A percentile compares a stretch with the other conserved stretches of the same genome.
Evolutionary conservation across 2,888 invertebrate species (phyloP).

Genomic region (Harpalus rubripes): DNA sequence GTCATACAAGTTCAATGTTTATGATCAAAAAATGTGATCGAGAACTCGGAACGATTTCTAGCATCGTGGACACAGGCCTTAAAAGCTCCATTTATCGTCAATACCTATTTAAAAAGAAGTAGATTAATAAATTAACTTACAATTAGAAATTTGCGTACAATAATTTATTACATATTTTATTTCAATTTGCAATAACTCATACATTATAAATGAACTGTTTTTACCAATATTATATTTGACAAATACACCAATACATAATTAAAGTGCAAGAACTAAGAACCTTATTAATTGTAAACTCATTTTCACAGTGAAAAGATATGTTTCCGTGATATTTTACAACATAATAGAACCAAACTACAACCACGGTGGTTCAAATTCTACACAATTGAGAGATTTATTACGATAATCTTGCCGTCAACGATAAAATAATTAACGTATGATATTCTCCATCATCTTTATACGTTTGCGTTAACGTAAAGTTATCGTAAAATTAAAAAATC

Average conservation of each 20-base stretch:
- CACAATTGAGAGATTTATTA: neutral
- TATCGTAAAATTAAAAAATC: neutral
- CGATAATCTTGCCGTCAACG: neutral
- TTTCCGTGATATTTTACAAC: slow-evolving; percentile 59
- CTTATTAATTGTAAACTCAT: slow-evolving; percentile 17
- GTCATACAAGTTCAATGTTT: too few relatives aligned
- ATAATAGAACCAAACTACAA: slow-evolving; percentile 28
- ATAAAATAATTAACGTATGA: neutral
- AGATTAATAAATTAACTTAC: too few relatives aligned
- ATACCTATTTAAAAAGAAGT: too few relatives aligned
- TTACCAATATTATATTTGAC: slow-evolving; percentile 63
- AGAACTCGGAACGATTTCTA: too few relatives aligned
- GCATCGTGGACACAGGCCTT: too few relatives aligned
- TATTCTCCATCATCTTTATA: neutral
- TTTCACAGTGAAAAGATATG: slow-evolving; percentile 55
- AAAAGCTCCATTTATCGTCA: too few relatives aligned
- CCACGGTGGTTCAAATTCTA: slow-evolving; percentile 30
- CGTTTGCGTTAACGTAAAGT: neutral
- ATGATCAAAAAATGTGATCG: too few relatives aligned
- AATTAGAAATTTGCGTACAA: slow-evolving; percentile 36
- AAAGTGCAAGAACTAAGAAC: slow-evolving; percentile 46
- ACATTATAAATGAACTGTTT: slow-evolving; percentile 63
- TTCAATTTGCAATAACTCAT: slow-evolving; percentile 61
- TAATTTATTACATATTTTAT: slow-evolving; percentile 62
- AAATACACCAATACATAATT: slow-evolving; percentile 65